Evolutionary conservation across 2,113 vertebrate genomes (phyloP), one percentile per base, ranked within the genome.

Genomic region (Mustela lutreola): DNA sequence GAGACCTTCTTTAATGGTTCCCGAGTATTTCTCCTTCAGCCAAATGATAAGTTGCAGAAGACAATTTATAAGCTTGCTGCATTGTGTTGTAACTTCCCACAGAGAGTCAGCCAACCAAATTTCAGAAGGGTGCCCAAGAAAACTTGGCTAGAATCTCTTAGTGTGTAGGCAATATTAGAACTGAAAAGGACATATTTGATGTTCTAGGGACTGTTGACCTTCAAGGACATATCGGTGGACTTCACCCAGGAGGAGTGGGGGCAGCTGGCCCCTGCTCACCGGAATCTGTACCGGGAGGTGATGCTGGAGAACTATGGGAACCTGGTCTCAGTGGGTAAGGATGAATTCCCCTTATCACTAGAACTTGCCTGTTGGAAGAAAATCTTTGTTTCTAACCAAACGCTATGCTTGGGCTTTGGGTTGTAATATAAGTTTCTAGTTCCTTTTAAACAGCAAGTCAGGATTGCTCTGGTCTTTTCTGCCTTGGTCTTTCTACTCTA

Each of bases 221-320:
- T 97, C 79, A 71, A 93, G 63, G 90, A 95, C 16, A 0, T 89
- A 78, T 78, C 79, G 33, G 71, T 90, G 90, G 85, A 91, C 45
- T 96, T 96, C 81, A 94, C 87, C 82, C 31, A 85, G 42, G 95
- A 96, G 81, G 95, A 89, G 56, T 95, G 71, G 85, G 42, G 70
- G 14, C 86, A 93, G 0, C 39, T 95, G 65, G 45, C 58, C 15
- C 26, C 91, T 53, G 91, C 81, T 67, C 58, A 91, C 81, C 45
- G 1, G 81, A 75, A 21, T 60, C 94, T 95, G 39, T 95, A 97
- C 58, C 16, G 3, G 81, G 96, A 95, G 58, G 94, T 70, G 65
- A 97, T 93, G 94, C 80, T 93, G 80, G 96, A 97, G 81, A 97
- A 94, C 80, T 97, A 93, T 12, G 45, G 86, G 75, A 95, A 97